phyloP scores from a whole-genome alignment of 2,888 invertebrate species.

The Latrodectus hesperus region DNA sequence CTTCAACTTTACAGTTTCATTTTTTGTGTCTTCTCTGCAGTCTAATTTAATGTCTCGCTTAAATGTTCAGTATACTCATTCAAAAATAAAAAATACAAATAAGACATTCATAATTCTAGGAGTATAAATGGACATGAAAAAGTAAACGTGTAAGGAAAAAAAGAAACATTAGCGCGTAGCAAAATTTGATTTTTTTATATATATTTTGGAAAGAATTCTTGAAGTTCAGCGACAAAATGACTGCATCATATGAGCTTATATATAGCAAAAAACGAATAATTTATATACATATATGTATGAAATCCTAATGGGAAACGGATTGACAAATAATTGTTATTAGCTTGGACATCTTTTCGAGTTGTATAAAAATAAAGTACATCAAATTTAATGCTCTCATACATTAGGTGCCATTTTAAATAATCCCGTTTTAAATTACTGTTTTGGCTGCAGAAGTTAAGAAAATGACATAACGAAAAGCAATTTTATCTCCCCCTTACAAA shows the following conservation, averaged over 20 bases:
- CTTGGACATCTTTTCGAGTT: conserved; percentile 17
- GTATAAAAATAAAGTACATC: conserved; percentile 15
- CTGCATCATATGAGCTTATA: background rate
- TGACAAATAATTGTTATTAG: conserved; percentile 62
- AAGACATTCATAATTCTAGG: conserved; percentile 40
- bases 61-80: background rate
- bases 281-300: conserved; percentile 26
- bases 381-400: conserved; percentile 42
- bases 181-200: background rate
- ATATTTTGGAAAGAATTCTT: background rate
- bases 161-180: conserved; percentile 4
- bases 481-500: no score
- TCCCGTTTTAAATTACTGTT: conserved; percentile 54
- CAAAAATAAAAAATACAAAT: conserved; percentile 2
- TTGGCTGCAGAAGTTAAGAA: background rate
- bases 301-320: conserved; percentile 52
- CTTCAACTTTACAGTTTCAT: background rate
- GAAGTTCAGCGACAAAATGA: background rate
- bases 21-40: background rate
- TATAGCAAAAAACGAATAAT: conserved; percentile 7
- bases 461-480: no score
- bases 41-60: background rate
- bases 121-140: background rate
- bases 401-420: conserved; percentile 45
- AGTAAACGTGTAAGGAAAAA: background rate